phyloP scores from a whole-genome alignment of 2,888 invertebrate genomes.

The Temnothorax ravouxi region DNA sequence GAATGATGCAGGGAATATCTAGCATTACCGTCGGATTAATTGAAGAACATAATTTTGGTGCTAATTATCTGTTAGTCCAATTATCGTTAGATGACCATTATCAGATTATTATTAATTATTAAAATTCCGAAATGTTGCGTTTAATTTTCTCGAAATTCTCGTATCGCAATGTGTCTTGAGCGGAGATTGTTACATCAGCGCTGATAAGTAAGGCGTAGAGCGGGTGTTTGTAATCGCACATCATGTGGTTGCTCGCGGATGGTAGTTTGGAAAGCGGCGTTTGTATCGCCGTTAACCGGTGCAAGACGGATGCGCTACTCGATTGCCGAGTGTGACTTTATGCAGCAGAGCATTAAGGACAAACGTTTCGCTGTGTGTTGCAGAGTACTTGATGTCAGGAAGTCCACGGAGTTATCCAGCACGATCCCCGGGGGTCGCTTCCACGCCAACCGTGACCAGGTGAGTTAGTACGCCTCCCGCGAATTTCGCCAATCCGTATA shows the following conservation, averaged over 20 bases:
- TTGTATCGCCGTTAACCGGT: conserved; percentile 51
- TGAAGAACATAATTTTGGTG: neutral
- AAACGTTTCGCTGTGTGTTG: conserved; percentile 74
- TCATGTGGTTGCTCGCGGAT: neutral
- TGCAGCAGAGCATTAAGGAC: conserved; percentile 67
- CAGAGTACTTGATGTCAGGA: conserved; percentile 86
- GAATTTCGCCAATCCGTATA: conserved; percentile 61
- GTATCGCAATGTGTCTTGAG: neutral
- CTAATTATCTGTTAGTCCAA: neutral
- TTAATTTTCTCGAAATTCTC: neutral
- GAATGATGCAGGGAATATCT: neutral
- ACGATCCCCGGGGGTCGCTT: conserved; percentile 82
- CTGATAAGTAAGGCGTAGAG: neutral
- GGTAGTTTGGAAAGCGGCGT: conserved; percentile 33
- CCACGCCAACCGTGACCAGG: conserved; percentile 83
- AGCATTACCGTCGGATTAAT: neutral
- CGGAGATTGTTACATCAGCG: neutral
- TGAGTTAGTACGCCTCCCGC: conserved; percentile 68
- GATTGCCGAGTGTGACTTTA: conserved; percentile 58
- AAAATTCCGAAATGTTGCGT: neutral
- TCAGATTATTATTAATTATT: neutral
- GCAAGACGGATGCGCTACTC: conserved; percentile 47
- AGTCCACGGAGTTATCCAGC: conserved; percentile 85
- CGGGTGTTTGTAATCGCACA: conserved; percentile 36
- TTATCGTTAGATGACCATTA: neutral